Conservation (phyloP, 23 tunicate species). For the Ciona savignyi region DNA sequence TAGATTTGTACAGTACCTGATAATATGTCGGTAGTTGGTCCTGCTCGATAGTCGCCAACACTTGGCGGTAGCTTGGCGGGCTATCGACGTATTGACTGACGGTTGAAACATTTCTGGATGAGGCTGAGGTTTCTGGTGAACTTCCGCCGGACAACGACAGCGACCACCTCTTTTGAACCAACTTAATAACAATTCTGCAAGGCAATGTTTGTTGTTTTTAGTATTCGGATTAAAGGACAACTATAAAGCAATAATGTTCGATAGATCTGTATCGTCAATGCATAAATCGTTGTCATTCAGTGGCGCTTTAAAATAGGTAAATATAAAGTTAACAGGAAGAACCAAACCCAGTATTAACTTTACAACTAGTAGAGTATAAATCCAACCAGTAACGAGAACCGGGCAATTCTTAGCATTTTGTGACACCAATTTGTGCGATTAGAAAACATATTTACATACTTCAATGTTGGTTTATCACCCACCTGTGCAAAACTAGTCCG, state of each 20-base stretch:
- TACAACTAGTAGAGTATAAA: too few species aligned
- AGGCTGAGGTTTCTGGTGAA: neutral
- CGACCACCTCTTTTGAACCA: conserved; percentile 21
- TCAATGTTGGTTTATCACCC: too few species aligned
- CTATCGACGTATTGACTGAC: conserved; percentile 22
- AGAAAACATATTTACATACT: too few species aligned
- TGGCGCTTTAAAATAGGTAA: too few species aligned
- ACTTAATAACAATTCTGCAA: conserved; percentile 3
- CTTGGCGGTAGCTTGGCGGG: conserved; percentile 40
- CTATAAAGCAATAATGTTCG: neutral
- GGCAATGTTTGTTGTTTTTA: neutral
- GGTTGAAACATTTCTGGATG: conserved; percentile 1
- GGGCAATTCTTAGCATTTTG: too few species aligned
- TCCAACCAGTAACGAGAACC: too few species aligned
- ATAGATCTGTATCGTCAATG: too few species aligned
- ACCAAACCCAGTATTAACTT: too few species aligned
- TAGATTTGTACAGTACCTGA: too few species aligned
- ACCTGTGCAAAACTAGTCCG: conserved; percentile 28
- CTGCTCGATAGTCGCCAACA: conserved; percentile 19
- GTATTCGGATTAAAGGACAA: neutral
- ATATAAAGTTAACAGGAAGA: too few species aligned
- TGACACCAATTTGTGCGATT: too few species aligned
- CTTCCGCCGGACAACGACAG: neutral
- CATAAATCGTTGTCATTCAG: too few species aligned
- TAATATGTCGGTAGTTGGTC: conserved; percentile 26